phyloP scores from a whole-genome alignment of 2,797 vertebrate species.

The Amniataba percoides region DNA sequence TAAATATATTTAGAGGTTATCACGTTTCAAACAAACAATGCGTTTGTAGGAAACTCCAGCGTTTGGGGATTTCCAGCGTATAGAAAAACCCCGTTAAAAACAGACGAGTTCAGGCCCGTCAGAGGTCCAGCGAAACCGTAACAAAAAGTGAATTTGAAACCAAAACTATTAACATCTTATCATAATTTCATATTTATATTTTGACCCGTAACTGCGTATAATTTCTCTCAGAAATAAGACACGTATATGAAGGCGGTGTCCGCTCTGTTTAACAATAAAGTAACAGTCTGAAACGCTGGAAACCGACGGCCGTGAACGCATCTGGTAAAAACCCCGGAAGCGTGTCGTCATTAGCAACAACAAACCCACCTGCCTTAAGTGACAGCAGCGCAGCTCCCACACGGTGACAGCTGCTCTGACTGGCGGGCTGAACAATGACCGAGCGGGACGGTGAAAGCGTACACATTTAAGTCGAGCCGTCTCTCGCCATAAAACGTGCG shows the following conservation, averaged over 20 bases:
- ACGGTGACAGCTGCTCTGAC: background rate
- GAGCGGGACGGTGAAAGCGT: background rate
- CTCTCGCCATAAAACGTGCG: background rate
- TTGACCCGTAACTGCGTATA: background rate
- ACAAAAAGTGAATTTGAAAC: background rate
- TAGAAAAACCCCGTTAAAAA: background rate
- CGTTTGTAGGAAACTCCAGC: conserved; percentile 38
- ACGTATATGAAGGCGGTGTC: background rate
- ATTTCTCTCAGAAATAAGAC: background rate
- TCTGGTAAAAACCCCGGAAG: conserved; percentile 59
- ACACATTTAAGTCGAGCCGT: background rate
- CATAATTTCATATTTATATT: no score
- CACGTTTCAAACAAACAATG: background rate
- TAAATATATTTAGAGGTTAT: background rate
- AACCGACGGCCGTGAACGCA: conserved; percentile 26
- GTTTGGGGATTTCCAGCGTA: conserved; percentile 46
- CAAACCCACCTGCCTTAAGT: conserved; percentile 67
- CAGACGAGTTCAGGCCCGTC: background rate
- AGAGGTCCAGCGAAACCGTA: conserved; percentile 16
- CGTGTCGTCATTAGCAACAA: conserved; percentile 70
- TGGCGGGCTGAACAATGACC: background rate
- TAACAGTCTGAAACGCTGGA: fast-evolving
- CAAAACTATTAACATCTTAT: no score
- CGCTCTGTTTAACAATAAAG: background rate
- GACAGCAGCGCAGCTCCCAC: conserved; percentile 12